A percentile compares a stretch with the other conserved stretches of the same genome.
phyloP scores from a whole-genome alignment of 2,888 invertebrate genomes.

The Euplexia lucipara region DNA sequence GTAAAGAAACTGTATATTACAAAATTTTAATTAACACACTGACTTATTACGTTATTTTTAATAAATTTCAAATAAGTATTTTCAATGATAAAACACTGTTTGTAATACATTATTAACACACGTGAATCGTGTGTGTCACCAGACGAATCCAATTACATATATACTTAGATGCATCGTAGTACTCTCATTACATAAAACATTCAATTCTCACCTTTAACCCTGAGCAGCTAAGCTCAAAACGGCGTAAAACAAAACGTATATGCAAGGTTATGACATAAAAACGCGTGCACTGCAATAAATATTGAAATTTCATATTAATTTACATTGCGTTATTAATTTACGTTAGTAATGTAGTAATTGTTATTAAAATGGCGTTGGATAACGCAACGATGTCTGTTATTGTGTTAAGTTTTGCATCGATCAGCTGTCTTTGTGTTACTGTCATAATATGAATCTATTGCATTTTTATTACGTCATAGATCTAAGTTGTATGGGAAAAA shows the following conservation, averaged over 20 bases:
- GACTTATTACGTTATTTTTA: conserved; percentile 48
- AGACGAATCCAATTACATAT: conserved; percentile 55
- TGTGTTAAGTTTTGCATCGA: conserved; percentile 36
- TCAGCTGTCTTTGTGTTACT: conserved; percentile 46
- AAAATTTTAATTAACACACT: conserved; percentile 18
- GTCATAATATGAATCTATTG: neutral
- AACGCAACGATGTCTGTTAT: conserved; percentile 54
- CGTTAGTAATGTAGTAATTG: conserved; percentile 60
- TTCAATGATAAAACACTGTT: conserved; percentile 37
- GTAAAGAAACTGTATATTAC: conserved; percentile 10
- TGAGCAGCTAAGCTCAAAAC: conserved; percentile 10
- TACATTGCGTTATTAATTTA: conserved; percentile 65
- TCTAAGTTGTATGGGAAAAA: neutral
- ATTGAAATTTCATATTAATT: conserved; percentile 67
- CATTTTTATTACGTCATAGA: neutral
- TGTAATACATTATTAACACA: conserved; percentile 44
- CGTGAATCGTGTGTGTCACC: conserved; percentile 45
- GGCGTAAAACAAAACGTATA: conserved; percentile 29
- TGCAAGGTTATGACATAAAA: conserved; percentile 60
- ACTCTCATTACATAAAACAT: conserved; percentile 15
- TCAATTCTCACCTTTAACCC: conserved; percentile 13
- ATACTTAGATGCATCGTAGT: conserved; percentile 24
- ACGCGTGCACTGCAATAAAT: conserved; percentile 55
- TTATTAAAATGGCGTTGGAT: conserved; percentile 65
- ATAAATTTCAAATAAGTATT: conserved; percentile 31